Percentiles rank a stretch among this genome's conserved stretches.
Conservation (phyloP, 2,888 invertebrate species). For the Uropetala carovei region DNA sequence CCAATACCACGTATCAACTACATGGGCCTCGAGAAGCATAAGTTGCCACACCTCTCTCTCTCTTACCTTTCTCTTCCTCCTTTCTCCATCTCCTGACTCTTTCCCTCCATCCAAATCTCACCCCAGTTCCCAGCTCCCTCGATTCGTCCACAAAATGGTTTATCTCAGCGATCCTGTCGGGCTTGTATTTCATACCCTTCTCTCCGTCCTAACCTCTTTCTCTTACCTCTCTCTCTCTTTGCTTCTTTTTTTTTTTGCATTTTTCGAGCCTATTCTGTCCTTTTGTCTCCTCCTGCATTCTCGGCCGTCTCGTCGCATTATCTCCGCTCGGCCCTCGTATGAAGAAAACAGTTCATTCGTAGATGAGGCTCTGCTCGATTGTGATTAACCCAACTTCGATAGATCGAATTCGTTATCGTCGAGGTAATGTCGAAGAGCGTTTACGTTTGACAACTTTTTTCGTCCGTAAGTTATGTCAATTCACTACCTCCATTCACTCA, state of each 20-base stretch:
- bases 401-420: no score
- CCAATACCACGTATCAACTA: constrained; percentile 45
- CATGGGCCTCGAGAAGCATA: constrained; percentile 25
- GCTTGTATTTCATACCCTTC: constrained; percentile 14
- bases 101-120: no score
- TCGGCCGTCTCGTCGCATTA: no score
- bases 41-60: constrained; percentile 14
- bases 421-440: no score
- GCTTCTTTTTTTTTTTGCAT: no score
- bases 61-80: background rate
- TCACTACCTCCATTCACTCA: no score
- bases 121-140: background rate
- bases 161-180: constrained; percentile 7
- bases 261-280: background rate
- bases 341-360: no score
- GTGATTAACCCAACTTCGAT: no score
- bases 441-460: no score
- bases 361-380: no score
- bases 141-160: constrained; percentile 14
- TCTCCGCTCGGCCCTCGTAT: no score
- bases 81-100: background rate
- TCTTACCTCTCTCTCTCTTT: background rate
- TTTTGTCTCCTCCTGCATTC: background rate
- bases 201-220: background rate
- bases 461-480: no score